Percentiles rank a stretch among this genome's conserved stretches.
Conservation (phyloP, 2,888 invertebrate genomes). For the Eremobia ochroleuca region DNA sequence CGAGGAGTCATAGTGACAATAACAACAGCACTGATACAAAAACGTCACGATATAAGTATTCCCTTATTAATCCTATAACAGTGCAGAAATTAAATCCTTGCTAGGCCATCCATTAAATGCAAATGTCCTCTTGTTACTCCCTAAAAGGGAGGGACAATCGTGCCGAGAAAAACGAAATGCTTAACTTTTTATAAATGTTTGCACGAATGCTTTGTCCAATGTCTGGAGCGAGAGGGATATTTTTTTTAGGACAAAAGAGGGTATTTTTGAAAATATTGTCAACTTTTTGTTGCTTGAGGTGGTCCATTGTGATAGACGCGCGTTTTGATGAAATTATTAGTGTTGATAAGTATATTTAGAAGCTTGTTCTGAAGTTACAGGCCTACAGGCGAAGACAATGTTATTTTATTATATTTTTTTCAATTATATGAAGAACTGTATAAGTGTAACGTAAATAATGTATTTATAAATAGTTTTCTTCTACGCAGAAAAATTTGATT, state of each 20-base stretch:
- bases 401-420: neutral
- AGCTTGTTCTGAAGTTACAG: neutral
- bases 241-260: constrained; percentile 81
- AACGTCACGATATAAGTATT: constrained; percentile 19
- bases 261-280: constrained; percentile 86
- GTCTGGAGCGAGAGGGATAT: constrained; percentile 77
- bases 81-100: constrained; percentile 66
- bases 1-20: too few relatives aligned
- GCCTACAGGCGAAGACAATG: neutral
- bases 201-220: constrained; percentile 83
- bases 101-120: constrained; percentile 76
- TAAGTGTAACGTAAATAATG: neutral
- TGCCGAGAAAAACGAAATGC: constrained; percentile 75
- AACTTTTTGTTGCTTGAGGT: constrained; percentile 72
- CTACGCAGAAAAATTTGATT: neutral
- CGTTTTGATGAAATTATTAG: constrained; percentile 68
- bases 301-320: constrained; percentile 58
- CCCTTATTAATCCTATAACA: constrained; percentile 57
- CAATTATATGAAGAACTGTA: neutral
- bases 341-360: constrained; percentile 29
- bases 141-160: constrained; percentile 72
- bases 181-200: constrained; percentile 85
- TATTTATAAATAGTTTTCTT: neutral
- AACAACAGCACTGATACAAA: neutral
- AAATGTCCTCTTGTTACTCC: constrained; percentile 74